These are phyloP conservation scores for Etia nguti DNA, from an alignment of 2,113 vertebrate species.

Conservation along the genomic window DNA sequence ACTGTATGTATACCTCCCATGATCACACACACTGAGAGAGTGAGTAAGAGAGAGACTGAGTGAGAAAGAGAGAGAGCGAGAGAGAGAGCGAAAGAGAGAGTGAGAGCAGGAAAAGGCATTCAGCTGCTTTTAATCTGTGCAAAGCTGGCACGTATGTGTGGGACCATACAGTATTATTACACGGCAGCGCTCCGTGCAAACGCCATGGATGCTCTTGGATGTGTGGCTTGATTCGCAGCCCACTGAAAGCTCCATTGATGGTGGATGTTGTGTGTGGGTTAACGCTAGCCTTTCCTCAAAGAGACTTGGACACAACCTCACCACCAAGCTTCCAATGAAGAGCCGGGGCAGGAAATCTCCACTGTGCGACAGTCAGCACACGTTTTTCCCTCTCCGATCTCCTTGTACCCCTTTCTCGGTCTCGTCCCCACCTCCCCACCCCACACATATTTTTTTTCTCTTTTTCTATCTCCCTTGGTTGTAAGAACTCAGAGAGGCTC, in stretches of 20 bases:
- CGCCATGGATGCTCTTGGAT: constrained; percentile 13
- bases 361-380: constrained; percentile 53
- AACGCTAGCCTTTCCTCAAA: constrained; percentile 31
- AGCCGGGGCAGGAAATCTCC: constrained; percentile 26
- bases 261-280: constrained; percentile 28
- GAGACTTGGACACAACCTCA: constrained; percentile 25
- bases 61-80: neutral
- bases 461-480: constrained; percentile 4
- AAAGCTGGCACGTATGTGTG: constrained; percentile 4
- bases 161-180: constrained; percentile 12
- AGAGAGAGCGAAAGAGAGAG: neutral
- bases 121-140: constrained; percentile 33
- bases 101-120: constrained; percentile 1
- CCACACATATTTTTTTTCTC: neutral
- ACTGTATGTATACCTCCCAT: constrained; percentile 29
- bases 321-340: constrained; percentile 22
- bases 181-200: neutral
- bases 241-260: constrained; percentile 35
- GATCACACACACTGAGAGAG: constrained; percentile 7
- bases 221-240: constrained; percentile 31
- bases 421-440: neutral
- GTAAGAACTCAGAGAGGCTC: constrained; percentile 34
- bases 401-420: neutral
- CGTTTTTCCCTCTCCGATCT: neutral
- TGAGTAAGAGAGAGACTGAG: neutral